Conservation (phyloP, 2,797 vertebrate species). For the Apogon talboti region DNA sequence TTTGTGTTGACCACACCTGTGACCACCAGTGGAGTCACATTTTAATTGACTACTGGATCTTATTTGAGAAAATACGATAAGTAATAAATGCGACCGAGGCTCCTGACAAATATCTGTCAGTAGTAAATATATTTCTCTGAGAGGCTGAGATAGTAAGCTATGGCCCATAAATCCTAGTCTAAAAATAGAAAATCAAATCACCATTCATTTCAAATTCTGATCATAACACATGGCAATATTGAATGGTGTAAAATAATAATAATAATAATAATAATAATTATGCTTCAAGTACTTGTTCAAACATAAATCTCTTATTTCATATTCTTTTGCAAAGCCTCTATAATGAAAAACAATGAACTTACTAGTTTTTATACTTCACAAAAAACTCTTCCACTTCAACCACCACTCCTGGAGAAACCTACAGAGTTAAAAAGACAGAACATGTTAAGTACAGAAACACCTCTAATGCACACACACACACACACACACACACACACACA, state of each 20-base stretch:
- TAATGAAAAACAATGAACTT: conserved; percentile 74
- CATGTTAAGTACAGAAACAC: neutral
- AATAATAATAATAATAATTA: too few relatives aligned
- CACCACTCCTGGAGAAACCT: conserved; percentile 91
- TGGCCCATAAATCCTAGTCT: conserved; percentile 34
- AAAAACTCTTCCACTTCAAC: conserved; percentile 96
- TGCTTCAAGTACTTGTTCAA: neutral
- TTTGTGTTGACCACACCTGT: too few relatives aligned
- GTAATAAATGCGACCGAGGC: conserved; percentile 21
- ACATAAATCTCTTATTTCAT: conserved; percentile 1
- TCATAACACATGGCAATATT: conserved; percentile 6
- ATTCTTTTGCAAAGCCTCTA: neutral
- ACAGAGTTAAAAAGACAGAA: conserved; percentile 42
- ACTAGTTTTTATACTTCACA: conserved; percentile 99
- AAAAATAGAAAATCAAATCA: conserved; percentile 26
- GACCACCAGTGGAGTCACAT: too few relatives aligned
- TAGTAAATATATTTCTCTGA: conserved; percentile 36
- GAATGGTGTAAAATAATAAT: neutral
- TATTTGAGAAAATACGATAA: neutral
- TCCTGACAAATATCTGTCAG: conserved; percentile 38
- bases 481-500: too few relatives aligned
- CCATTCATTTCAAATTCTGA: conserved; percentile 2
- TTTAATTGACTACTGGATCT: too few relatives aligned
- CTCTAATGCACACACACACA: neutral
- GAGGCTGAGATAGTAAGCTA: conserved; percentile 22